Conservation (phyloP, 2,113 vertebrate species). For the Antechinus stuartii region DNA sequence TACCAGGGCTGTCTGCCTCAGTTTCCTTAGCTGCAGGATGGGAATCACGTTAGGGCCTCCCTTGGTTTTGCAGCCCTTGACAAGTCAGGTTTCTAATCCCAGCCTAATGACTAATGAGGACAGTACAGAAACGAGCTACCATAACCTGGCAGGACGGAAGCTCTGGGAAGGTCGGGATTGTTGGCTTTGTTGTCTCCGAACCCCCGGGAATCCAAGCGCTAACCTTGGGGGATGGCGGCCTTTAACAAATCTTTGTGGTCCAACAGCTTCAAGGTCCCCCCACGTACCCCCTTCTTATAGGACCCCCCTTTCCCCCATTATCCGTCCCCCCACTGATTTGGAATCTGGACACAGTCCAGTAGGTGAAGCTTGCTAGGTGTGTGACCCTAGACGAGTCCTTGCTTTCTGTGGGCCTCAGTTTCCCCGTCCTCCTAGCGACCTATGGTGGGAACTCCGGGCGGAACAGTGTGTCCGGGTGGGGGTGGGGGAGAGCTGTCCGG, state of each 20-base stretch:
- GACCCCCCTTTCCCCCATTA: background rate
- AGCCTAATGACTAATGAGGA: background rate
- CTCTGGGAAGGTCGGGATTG: background rate
- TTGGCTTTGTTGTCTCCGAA: background rate
- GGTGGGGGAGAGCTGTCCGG: constrained; percentile 70
- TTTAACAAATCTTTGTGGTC: background rate
- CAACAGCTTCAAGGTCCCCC: background rate
- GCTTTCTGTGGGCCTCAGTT: background rate
- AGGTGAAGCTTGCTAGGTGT: background rate
- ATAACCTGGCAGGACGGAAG: too few relatives aligned
- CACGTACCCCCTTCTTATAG: background rate
- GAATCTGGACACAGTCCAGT: constrained; percentile 1
- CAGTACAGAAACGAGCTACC: background rate
- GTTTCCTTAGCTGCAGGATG: background rate
- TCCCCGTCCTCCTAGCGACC: background rate
- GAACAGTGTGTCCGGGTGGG: constrained; percentile 41
- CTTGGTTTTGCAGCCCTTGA: background rate
- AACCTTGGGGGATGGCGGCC: background rate
- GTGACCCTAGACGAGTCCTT: background rate
- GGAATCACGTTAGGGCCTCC: background rate
- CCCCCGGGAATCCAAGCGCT: too few relatives aligned
- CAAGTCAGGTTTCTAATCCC: background rate
- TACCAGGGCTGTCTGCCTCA: background rate
- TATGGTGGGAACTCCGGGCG: too few relatives aligned
- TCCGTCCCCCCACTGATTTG: background rate